These are phyloP conservation scores for Tachysurus vachellii DNA, from an alignment of 2,113 vertebrate species.

Conservation along the genomic window DNA sequence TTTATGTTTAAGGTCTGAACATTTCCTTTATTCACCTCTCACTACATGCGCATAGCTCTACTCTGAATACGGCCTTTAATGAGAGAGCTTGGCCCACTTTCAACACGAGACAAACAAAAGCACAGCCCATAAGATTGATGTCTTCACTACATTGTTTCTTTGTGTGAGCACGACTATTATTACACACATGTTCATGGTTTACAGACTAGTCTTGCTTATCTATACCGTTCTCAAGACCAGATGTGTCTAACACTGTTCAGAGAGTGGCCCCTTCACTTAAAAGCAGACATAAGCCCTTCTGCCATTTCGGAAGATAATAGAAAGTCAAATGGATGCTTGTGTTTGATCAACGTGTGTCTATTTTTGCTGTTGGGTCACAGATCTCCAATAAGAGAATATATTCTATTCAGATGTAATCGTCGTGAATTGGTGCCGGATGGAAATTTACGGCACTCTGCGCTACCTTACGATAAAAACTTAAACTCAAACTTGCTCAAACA, in stretches of 20 bases:
- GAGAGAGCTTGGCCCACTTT: not conserved
- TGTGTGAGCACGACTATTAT: not conserved
- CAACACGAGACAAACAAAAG: slow-evolving; percentile 15
- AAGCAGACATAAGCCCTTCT: slow-evolving; percentile 1
- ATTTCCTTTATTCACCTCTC: not conserved
- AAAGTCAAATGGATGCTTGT: not conserved
- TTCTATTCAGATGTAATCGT: not conserved
- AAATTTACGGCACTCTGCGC: not conserved
- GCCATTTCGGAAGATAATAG: not conserved
- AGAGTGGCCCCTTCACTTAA: not conserved
- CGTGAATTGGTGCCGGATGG: not conserved
- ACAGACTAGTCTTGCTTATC: not conserved
- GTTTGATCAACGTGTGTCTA: not conserved
- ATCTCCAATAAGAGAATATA: not conserved
- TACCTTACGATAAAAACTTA: slow-evolving; percentile 7
- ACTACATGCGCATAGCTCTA: not conserved
- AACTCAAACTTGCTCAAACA: not conserved
- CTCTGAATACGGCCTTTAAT: not conserved
- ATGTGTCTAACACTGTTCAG: slow-evolving; percentile 17
- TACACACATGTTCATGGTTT: slow-evolving; percentile 17
- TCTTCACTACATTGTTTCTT: slow-evolving; percentile 7
- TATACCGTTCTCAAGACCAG: slow-evolving; percentile 12
- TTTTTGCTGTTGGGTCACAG: not conserved
- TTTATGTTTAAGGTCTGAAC: not conserved
- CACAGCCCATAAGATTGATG: slow-evolving; percentile 3